Conservation (phyloP, 2,113 vertebrate species). For the Cyanistes caeruleus region DNA sequence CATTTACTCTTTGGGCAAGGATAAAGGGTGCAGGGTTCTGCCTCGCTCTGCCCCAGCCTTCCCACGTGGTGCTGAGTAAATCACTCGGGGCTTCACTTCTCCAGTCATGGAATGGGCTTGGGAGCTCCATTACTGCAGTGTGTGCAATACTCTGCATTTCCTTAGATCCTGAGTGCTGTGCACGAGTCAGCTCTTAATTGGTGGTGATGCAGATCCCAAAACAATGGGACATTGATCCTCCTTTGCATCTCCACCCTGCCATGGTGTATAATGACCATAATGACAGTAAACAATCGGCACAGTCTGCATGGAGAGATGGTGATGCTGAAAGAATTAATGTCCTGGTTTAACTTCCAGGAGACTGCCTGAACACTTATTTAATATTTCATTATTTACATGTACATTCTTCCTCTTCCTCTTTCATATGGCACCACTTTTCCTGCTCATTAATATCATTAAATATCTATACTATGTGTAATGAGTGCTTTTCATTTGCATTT, state of each 20-base stretch:
- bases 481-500: background rate
- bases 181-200: background rate
- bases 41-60: background rate
- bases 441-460: background rate
- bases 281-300: background rate
- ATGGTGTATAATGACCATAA: background rate
- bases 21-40: background rate
- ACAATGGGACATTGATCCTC: background rate
- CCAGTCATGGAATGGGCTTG: fast-evolving
- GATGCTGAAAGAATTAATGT: background rate
- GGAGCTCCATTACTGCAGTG: fast-evolving
- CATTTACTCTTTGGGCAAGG: background rate
- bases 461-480: background rate
- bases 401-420: background rate
- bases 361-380: background rate
- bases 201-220: background rate
- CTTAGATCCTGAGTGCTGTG: fast-evolving
- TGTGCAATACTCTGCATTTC: fast-evolving
- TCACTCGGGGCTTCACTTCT: background rate
- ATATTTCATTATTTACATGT: background rate
- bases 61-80: background rate
- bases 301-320: background rate
- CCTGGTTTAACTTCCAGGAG: background rate
- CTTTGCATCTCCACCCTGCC: background rate
- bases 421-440: background rate